Evolutionary conservation across 2,113 vertebrate genomes (phyloP).

Genomic region (Machaerirhynchus nigripectus): DNA sequence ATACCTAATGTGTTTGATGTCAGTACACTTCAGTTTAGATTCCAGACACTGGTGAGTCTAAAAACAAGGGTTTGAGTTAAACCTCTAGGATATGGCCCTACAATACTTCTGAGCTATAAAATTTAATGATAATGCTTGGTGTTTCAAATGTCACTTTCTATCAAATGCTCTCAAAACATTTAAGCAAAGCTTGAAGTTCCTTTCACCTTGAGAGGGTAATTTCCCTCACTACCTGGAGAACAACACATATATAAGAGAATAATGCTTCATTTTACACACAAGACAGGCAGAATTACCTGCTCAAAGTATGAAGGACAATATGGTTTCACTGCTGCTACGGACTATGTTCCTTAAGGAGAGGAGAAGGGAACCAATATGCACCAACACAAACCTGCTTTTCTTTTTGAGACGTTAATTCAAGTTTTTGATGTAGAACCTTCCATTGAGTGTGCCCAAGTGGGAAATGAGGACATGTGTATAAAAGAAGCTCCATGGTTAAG

Average conservation of each 20-base stretch:
- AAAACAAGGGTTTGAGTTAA: not conserved
- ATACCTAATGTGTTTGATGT: not conserved
- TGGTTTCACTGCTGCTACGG: not conserved
- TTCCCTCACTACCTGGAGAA: not conserved
- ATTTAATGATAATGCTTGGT: not conserved
- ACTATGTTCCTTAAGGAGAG: rapidly evolving
- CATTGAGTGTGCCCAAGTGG: not conserved
- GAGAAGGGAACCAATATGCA: rapidly evolving
- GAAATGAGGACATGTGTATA: rapidly evolving
- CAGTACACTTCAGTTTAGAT: not conserved
- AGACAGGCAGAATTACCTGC: not conserved
- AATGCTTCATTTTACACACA: not conserved
- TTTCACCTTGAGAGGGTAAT: not conserved
- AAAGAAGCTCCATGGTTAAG: rapidly evolving
- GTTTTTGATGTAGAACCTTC: not conserved
- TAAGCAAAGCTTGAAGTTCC: not conserved
- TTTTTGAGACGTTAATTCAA: not conserved
- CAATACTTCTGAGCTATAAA: not conserved
- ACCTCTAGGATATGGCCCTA: not conserved
- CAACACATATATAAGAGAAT: not conserved
- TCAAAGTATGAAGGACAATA: rapidly evolving
- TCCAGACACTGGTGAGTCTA: not conserved
- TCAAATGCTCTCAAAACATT: not conserved
- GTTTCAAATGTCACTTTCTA: not conserved
- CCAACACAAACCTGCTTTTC: not conserved